Evolutionary conservation across 1,140 invertebrate species (phyloP), one percentile per base, ranked within the genome.

Genomic region (Anastrepha obliqua): DNA sequence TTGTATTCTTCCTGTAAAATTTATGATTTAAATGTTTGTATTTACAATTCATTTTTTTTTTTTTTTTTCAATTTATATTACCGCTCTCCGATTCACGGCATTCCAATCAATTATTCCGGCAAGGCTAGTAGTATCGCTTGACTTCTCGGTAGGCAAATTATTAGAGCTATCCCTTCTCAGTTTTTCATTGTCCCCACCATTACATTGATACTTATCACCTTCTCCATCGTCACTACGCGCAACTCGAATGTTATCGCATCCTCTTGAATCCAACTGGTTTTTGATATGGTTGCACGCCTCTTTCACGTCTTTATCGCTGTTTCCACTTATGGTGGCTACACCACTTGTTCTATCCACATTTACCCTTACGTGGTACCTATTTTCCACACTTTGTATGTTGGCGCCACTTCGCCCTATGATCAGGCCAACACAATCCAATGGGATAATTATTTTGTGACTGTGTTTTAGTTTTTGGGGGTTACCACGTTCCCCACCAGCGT

Each of bases 1-100:
- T 95, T 94, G 8, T 90, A 91, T 88, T 93, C 89, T 87, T 96
- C 94, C 94, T 96, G 91, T 87, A 86, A 67, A 20, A 11, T 70
- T 85, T 20, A 67, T n/a, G 85, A 64, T 17, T 0, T 29, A 29
- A 29, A 74, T 58, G 15, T 15, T 20, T 55, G 8, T 67, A 86
- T 11, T 86, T 42, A 8, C 3, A 70, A 55, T 9, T 62, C 58
- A 70, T 11, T 17, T 58, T 59, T 15, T 59, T 15, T 39, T n/a
- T n/a, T n/a, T n/a, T n/a, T n/a, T n/a, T n/a, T n/a, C n/a, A 44
- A 74, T 78, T 5, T 60, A 47, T 67, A 88, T 89, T 86, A 92
- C 92, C 29, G 91, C 90, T 7, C 89, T 89, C 67, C 88, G 89
- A 60, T 93, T 90, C 0, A 91, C 2, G 0, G 88, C 78, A 1